Evolutionary conservation across 2,888 invertebrate genomes (phyloP), one percentile per base, ranked within the genome.

Genomic region (Chrysolina haemoptera): DNA sequence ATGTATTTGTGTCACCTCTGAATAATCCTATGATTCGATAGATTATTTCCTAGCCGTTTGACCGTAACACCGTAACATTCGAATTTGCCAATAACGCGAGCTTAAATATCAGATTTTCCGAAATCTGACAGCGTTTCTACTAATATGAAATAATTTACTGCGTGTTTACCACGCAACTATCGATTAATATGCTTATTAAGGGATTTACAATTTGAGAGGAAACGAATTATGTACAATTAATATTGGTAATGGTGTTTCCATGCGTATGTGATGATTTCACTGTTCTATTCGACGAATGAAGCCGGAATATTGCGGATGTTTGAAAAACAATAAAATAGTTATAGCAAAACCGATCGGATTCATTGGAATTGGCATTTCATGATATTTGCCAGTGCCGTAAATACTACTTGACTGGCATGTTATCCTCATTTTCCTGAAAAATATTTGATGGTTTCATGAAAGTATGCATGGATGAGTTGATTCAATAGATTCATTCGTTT

Each of bases 111-210:
- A 18, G 55, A 67, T 67, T 67, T 67, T 53, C 53, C 53, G 5
- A 18, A 50, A 40, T 67, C 67, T 43, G 9, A 18, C 59, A 53
- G 46, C 59, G 64, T 73, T 65, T 63, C 48, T 73, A 65, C 73
- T 62, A 73, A 68, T 69, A 69, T 43, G 40, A 73, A 73, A 73
- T 73, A 69, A 69, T 73, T 73, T 70, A 74, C 70, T 70, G 65
- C 69, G 35, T 70, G 74, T 67, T 74, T 70, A 70, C 67, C 70
- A 43, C 16, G 69, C 66, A 69, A 48, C 64, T 41, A 62, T 62
- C 62, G 67, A 71, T 71, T 62, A 67, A 68, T 70, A 62, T 67
- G 74, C 68, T 71, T 71, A 68, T 67, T 66, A 70, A 74, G 74
- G 70, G 65, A 55, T 67, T 55, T 11, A 40, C 67, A 67, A 67